These are phyloP conservation scores for Idaea dimidiata DNA, from an alignment of 2,888 invertebrate species.

Conservation along the genomic window DNA sequence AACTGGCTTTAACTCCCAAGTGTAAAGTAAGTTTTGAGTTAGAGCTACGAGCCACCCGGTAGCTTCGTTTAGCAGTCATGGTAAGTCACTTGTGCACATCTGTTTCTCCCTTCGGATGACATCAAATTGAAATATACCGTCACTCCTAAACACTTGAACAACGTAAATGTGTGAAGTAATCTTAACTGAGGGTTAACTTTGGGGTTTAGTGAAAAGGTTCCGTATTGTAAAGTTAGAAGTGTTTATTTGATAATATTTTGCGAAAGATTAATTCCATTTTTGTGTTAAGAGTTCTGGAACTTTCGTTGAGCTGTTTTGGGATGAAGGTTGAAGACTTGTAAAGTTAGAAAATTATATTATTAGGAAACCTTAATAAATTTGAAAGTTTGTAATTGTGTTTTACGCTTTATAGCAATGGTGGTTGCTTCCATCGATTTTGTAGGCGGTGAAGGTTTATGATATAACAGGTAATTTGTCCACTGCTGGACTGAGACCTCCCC, in stretches of 20 bases:
- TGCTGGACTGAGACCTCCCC: no score
- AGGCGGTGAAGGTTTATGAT: not conserved
- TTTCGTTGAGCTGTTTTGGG: not conserved
- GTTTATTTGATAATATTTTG: constrained; percentile 2
- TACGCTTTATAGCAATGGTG: not conserved
- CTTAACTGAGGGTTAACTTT: not conserved
- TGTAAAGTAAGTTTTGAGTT: constrained; percentile 41
- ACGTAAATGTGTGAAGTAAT: constrained; percentile 1
- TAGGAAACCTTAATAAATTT: not conserved
- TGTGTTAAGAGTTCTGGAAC: not conserved
- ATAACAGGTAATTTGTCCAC: no score
- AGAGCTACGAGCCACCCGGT: constrained; percentile 7
- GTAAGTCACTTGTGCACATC: constrained; percentile 55
- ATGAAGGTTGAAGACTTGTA: not conserved
- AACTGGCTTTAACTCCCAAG: constrained; percentile 27
- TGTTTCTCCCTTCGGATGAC: constrained; percentile 35
- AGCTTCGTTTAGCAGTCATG: constrained; percentile 41
- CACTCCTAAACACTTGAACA: constrained; percentile 20
- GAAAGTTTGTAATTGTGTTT: not conserved
- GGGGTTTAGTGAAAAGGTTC: not conserved
- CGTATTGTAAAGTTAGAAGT: not conserved
- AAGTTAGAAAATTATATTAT: not conserved
- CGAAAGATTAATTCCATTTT: not conserved
- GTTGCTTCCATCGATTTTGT: not conserved
- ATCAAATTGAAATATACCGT: constrained; percentile 29